A percentile compares a stretch with the other conserved stretches of the same genome.
phyloP scores from a whole-genome alignment of 2,113 vertebrate species.

The Menura novaehollandiae region DNA sequence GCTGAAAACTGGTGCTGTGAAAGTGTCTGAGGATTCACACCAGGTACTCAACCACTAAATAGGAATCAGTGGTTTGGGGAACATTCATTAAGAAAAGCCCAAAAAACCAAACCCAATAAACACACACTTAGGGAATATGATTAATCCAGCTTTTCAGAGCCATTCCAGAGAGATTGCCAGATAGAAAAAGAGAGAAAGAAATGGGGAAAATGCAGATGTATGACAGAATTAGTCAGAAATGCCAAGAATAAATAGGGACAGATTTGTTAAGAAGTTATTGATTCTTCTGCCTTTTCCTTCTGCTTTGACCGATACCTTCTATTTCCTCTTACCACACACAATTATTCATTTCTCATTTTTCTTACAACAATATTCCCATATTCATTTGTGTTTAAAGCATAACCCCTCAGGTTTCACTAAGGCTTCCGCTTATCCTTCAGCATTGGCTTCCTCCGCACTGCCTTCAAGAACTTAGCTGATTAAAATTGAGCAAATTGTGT shows the following conservation, averaged over 20 bases:
- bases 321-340: not conserved
- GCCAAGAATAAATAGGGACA: not conserved
- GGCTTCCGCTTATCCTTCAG: not conserved
- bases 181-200: not conserved
- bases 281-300: not conserved
- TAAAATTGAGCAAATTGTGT: not conserved
- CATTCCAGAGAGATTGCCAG: not conserved
- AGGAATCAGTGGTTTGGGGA: not conserved
- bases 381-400: not conserved
- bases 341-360: not conserved
- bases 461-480: not conserved
- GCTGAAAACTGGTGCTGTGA: not conserved
- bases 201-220: not conserved
- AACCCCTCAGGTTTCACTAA: not conserved
- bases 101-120: not conserved
- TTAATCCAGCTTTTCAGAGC: not conserved
- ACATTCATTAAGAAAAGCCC: not conserved
- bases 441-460: not conserved
- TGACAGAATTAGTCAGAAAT: not conserved
- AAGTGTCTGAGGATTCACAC: not conserved
- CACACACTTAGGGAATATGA: not conserved
- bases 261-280: slow-evolving; percentile 19
- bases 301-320: not conserved
- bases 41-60: not conserved
- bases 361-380: not conserved